A percentile compares a stretch with the other conserved stretches of the same genome.
phyloP scores from a whole-genome alignment of 2,888 invertebrate species.

The Epirrita christyi region DNA sequence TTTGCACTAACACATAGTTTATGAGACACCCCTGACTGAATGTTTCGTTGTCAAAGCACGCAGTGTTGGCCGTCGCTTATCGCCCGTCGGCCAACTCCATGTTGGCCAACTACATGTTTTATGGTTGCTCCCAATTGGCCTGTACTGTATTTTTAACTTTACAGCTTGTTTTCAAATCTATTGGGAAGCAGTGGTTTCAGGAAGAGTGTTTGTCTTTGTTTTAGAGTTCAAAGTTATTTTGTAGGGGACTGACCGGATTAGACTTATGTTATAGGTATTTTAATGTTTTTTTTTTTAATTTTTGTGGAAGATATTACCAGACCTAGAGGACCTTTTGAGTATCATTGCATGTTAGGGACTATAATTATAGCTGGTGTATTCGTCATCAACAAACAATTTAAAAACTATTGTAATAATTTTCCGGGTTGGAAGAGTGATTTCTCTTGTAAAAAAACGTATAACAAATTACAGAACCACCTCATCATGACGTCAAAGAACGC shows the following conservation, averaged over 20 bases:
- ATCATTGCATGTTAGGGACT: too few species aligned
- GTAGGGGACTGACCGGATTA: not conserved
- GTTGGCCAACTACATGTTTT: slow-evolving; percentile 66
- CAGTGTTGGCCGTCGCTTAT: slow-evolving; percentile 58
- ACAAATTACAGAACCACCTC: too few species aligned
- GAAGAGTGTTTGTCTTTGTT: not conserved
- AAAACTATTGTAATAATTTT: too few species aligned
- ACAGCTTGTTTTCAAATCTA: slow-evolving; percentile 7
- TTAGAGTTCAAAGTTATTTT: not conserved
- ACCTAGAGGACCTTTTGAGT: too few species aligned
- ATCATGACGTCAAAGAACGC: too few species aligned
- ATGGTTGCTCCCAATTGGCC: slow-evolving; percentile 48
- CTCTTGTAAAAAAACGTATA: too few species aligned
- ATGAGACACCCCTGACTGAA: slow-evolving; percentile 20
- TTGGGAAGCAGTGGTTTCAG: slow-evolving; percentile 3
- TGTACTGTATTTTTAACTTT: slow-evolving; percentile 17
- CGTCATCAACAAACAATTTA: too few species aligned
- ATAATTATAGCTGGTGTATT: too few species aligned
- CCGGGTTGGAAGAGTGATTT: too few species aligned
- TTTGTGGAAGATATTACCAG: too few species aligned
- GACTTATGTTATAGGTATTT: too few species aligned
- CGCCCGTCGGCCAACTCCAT: slow-evolving; percentile 58
- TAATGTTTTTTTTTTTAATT: too few species aligned
- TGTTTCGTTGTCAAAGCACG: slow-evolving; percentile 23
- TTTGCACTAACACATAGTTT: slow-evolving; percentile 1